phyloP scores from a whole-genome alignment of 2,797 vertebrate species.

The Cyprinodon diabolis region DNA sequence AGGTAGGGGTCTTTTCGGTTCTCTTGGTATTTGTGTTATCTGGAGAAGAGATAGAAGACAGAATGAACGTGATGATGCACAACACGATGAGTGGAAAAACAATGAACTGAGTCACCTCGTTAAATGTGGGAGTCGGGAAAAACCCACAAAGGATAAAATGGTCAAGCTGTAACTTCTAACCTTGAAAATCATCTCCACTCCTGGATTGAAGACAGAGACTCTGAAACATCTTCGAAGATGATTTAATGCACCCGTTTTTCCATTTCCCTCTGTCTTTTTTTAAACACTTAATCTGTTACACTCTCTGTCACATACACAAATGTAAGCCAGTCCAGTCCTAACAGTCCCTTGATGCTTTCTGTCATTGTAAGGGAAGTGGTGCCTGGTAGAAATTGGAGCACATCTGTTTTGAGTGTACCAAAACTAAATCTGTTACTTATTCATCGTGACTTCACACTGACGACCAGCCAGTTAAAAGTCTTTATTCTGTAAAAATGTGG shows the following conservation, averaged over 20 bases:
- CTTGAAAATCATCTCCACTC: constrained; percentile 34
- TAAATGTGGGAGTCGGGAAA: constrained; percentile 22
- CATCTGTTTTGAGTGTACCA: constrained; percentile 80
- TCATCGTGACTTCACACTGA: constrained; percentile 60
- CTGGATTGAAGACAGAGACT: constrained; percentile 48
- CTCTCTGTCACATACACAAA: constrained; percentile 8
- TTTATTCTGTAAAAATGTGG: constrained; percentile 11
- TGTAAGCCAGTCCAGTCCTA: constrained; percentile 46
- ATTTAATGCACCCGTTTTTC: constrained; percentile 29
- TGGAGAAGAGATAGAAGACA: constrained; percentile 30
- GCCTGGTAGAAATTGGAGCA: constrained; percentile 69
- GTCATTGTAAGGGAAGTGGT: constrained; percentile 60
- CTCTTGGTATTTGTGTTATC: constrained; percentile 37
- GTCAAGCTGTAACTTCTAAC: constrained; percentile 38
- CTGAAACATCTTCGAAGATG: constrained; percentile 35
- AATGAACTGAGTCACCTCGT: constrained; percentile 24
- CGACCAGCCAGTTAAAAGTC: constrained; percentile 46
- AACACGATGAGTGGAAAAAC: constrained; percentile 24
- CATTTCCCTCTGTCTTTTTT: constrained; percentile 6
- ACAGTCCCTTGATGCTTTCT: constrained; percentile 48
- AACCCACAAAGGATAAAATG: constrained; percentile 21
- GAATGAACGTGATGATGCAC: constrained; percentile 36
- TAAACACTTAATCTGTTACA: constrained; percentile 17
- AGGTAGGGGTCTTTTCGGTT: constrained; percentile 34
- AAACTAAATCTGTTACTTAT: constrained; percentile 69